A percentile compares a stretch with the other conserved stretches of the same genome.
These are phyloP conservation scores for Euplexia lucipara DNA, from an alignment of 2,888 invertebrate genomes.

Conservation along the genomic window DNA sequence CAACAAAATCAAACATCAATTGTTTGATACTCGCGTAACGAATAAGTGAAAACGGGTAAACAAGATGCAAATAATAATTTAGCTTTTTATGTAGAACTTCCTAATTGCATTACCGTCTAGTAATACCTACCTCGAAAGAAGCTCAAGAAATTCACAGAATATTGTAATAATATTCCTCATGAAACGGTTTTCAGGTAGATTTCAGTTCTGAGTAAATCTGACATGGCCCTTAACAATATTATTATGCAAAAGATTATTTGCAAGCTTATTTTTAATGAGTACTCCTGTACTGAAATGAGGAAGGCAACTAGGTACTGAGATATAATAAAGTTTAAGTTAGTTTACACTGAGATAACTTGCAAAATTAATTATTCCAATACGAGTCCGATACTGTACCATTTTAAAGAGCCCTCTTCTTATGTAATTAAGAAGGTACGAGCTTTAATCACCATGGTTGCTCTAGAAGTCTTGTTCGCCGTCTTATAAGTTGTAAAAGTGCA, in stretches of 20 bases:
- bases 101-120: constrained; percentile 2
- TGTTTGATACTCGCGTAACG: too few species aligned
- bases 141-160: background rate
- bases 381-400: too few species aligned
- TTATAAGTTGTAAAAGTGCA: too few species aligned
- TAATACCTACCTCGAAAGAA: background rate
- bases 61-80: background rate
- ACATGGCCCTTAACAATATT: constrained; percentile 9
- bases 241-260: constrained; percentile 20
- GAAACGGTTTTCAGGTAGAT: background rate
- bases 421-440: too few species aligned
- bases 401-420: too few species aligned
- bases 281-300: background rate
- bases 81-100: background rate
- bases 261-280: constrained; percentile 10
- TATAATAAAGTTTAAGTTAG: background rate
- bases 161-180: background rate
- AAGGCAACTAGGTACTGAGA: background rate
- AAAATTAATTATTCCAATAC: too few species aligned
- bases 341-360: too few species aligned
- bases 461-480: too few species aligned
- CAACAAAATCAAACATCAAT: too few species aligned
- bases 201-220: background rate
- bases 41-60: too few species aligned
- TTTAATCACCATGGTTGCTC: too few species aligned